Evolutionary conservation across 2,797 vertebrate species (phyloP).

Genomic region (Crocidura indochinensis): DNA sequence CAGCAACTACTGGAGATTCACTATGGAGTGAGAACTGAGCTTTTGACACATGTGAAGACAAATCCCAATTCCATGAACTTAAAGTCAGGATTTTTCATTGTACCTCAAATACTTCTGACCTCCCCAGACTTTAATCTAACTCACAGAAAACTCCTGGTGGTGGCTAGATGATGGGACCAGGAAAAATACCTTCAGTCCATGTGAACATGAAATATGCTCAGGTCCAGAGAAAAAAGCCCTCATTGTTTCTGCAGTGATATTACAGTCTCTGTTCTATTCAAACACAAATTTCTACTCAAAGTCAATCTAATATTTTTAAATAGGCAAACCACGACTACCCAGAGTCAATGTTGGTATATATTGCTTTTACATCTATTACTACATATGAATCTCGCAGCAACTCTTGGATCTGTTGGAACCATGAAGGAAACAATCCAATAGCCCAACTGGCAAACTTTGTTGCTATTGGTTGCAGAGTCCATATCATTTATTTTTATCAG

Average conservation of each 20-base stretch:
- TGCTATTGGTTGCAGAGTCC: not conserved
- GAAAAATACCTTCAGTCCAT: not conserved
- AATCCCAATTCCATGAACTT: constrained; percentile 64
- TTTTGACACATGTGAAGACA: not conserved
- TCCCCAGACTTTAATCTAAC: constrained; percentile 48
- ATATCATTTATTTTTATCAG: not conserved
- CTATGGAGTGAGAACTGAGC: constrained; percentile 53
- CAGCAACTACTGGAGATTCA: not conserved
- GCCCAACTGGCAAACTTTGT: not conserved
- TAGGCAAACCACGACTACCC: not conserved
- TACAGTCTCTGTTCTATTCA: constrained; percentile 38
- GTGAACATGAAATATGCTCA: not conserved
- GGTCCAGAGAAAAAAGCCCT: not conserved
- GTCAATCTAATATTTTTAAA: not conserved
- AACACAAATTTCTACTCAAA: not conserved
- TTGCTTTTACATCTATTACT: not conserved
- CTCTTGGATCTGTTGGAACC: not conserved
- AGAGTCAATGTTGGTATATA: not conserved
- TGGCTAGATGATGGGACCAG: not conserved
- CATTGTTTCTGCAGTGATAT: not conserved
- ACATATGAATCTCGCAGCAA: not conserved
- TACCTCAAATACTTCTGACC: constrained; percentile 14
- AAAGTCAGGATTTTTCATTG: constrained; percentile 57
- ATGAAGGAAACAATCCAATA: not conserved
- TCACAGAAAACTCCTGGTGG: constrained; percentile 19